Evolutionary conservation across 2,888 invertebrate genomes (phyloP).

Genomic region (Pammene aurita): DNA sequence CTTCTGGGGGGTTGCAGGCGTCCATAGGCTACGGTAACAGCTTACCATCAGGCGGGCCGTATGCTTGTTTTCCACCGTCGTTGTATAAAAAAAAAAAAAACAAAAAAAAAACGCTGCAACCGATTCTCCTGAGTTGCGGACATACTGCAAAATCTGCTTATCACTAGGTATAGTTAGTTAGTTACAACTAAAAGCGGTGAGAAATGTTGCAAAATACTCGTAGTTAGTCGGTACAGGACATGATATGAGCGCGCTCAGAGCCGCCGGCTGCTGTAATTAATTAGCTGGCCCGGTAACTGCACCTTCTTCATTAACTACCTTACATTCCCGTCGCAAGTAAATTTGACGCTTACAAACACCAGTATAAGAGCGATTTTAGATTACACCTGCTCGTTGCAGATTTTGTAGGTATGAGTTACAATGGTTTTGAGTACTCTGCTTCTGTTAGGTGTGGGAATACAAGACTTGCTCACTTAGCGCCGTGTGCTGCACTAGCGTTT

Average conservation of each 20-base stretch:
- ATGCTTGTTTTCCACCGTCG: too few relatives aligned
- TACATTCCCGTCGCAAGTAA: background rate
- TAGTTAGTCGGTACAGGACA: background rate
- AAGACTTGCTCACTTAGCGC: constrained; percentile 7
- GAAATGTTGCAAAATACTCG: too few relatives aligned
- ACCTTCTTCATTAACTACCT: constrained; percentile 21
- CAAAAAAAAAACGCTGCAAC: too few relatives aligned
- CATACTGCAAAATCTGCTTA: too few relatives aligned
- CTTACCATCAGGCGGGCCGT: too few relatives aligned
- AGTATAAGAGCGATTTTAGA: background rate
- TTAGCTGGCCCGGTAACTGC: constrained; percentile 21
- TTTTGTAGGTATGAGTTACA: background rate
- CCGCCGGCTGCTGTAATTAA: constrained; percentile 16
- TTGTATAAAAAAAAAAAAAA: too few relatives aligned
- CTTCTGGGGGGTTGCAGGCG: too few relatives aligned
- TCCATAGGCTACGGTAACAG: too few relatives aligned
- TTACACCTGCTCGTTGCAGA: background rate
- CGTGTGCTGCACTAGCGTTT: constrained; percentile 12
- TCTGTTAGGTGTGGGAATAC: background rate
- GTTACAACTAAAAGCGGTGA: background rate
- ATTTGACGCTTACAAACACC: background rate
- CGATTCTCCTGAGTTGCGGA: too few relatives aligned
- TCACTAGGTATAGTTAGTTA: background rate
- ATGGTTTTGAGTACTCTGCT: background rate
- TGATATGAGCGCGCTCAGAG: constrained; percentile 10